Evolutionary conservation across 2,888 invertebrate genomes (phyloP).

Genomic region (Andrena bucephala): DNA sequence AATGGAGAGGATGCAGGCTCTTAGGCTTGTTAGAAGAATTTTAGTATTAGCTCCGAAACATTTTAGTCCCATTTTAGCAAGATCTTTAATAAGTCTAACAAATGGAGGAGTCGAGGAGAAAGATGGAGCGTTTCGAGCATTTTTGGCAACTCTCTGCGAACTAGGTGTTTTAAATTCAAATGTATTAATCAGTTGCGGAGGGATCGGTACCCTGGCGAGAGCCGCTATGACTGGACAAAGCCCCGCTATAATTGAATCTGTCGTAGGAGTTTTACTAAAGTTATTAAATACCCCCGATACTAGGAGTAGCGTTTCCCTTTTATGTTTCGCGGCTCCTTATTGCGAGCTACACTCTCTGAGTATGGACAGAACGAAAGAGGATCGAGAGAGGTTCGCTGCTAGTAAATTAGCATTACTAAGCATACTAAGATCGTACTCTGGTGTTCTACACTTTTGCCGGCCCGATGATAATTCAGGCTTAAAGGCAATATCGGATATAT

Average conservation of each 20-base stretch:
- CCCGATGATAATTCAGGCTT: conserved; percentile 91
- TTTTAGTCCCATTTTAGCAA: conserved; percentile 91
- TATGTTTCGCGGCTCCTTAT: conserved; percentile 96
- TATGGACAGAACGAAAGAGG: conserved; percentile 84
- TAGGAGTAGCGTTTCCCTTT: conserved; percentile 92
- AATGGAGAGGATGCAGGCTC: conserved; percentile 95
- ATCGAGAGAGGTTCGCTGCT: conserved; percentile 93
- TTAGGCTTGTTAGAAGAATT: conserved; percentile 92
- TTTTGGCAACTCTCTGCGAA: conserved; percentile 95
- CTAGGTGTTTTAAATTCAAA: conserved; percentile 94
- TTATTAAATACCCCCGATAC: conserved; percentile 94
- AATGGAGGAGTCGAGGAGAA: conserved; percentile 92
- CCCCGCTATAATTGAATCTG: conserved; percentile 95
- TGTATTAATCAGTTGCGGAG: conserved; percentile 92
- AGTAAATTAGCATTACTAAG: conserved; percentile 94
- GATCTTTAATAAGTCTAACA: conserved; percentile 93
- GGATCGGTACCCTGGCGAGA: conserved; percentile 92
- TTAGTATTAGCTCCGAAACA: conserved; percentile 88
- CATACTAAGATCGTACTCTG: conserved; percentile 96
- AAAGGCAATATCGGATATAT: conserved; percentile 91
- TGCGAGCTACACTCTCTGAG: conserved; percentile 92
- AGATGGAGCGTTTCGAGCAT: conserved; percentile 93
- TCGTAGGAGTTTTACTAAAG: conserved; percentile 94
- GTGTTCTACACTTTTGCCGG: conserved; percentile 94
- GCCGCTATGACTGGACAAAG: conserved; percentile 94